These are phyloP conservation scores for Cyrtonyx montezumae DNA, from an alignment of 2,113 vertebrate species.

Conservation along the genomic window DNA sequence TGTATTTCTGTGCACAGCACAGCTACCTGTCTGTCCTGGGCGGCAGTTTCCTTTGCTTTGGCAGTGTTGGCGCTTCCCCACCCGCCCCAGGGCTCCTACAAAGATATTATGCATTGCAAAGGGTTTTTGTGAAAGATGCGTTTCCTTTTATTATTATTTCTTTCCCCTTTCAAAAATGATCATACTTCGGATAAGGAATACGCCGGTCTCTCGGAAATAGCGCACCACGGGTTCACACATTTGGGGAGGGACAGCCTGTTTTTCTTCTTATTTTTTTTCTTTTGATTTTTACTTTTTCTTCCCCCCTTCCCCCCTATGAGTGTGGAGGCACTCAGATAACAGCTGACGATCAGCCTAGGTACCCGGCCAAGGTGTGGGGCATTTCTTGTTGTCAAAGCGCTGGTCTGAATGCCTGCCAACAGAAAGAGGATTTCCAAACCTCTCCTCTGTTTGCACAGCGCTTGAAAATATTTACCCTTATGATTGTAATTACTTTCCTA, in stretches of 20 bases:
- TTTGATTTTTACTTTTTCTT: neutral
- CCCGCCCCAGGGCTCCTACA: neutral
- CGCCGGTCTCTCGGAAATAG: neutral
- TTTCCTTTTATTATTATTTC: neutral
- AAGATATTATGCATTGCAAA: neutral
- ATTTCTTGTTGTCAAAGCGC: constrained; percentile 18
- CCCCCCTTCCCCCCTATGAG: neutral
- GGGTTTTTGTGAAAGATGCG: neutral
- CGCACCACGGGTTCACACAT: neutral
- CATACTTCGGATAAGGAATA: neutral
- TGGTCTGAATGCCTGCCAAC: constrained; percentile 28
- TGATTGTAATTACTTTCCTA: constrained; percentile 9
- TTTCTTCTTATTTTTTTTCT: too few relatives aligned
- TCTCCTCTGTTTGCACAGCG: neutral
- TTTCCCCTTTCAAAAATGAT: neutral
- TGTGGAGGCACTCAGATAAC: neutral
- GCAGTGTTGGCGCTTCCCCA: neutral
- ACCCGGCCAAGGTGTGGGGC: neutral
- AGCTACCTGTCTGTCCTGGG: neutral
- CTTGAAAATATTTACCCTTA: constrained; percentile 56
- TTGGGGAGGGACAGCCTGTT: neutral
- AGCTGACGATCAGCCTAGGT: neutral
- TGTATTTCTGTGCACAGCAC: neutral
- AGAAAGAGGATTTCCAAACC: constrained; percentile 20
- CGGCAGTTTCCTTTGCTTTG: neutral